Base-by-base conservation (phyloP, 1,140 invertebrate species). In the Delia radicum region DNA sequence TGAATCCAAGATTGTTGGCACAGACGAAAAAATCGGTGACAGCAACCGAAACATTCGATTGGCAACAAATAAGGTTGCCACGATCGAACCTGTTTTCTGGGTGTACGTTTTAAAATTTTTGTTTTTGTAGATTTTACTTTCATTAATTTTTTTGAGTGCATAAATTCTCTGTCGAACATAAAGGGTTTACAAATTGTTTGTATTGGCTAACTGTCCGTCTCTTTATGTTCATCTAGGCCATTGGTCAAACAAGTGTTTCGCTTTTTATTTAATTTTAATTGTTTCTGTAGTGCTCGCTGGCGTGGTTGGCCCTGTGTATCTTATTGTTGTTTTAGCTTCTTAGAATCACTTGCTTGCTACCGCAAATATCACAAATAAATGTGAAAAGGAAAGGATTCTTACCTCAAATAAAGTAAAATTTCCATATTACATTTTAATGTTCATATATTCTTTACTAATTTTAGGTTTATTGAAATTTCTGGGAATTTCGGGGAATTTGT, bases 291-390 rank as follows among this genome's bases (percentile, higher is more conserved):
- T 15, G 37, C 37, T 10, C n/a, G n/a, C n/a, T n/a, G n/a, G n/a
- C n/a, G n/a, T n/a, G n/a, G n/a, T n/a, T n/a, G n/a, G n/a, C 4
- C 4, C 31, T 33, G 31, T 33, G 4, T 42, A 42, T 42, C n/a
- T 3, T 42, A 42, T 42, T 42, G 37, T 42, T 55, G 26, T 13
- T 69, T 69, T 71, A 62, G 73, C 73, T 74, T 74, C 73, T 55
- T 29, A 28, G 73, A 74, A 74, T 74, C 74, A 74, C 65, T 65
- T 63, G 61, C 55, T 31, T 63, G 61, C 28, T 31, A 74, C 55
- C 74, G 74, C 74, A 74, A 74, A 74, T 62, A 74, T 74, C 26
- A 74, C 46, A 74, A 74, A 62, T 73, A 73, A 48, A 73, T 55
- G 42, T 48, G 71, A 73, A 73, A 73, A 48, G 27, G 26, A 55